Percentiles rank a stretch among this genome's conserved stretches.
These are phyloP conservation scores for Acromyrmex charruanus DNA, from an alignment of 1,140 invertebrate species.

Conservation along the genomic window DNA sequence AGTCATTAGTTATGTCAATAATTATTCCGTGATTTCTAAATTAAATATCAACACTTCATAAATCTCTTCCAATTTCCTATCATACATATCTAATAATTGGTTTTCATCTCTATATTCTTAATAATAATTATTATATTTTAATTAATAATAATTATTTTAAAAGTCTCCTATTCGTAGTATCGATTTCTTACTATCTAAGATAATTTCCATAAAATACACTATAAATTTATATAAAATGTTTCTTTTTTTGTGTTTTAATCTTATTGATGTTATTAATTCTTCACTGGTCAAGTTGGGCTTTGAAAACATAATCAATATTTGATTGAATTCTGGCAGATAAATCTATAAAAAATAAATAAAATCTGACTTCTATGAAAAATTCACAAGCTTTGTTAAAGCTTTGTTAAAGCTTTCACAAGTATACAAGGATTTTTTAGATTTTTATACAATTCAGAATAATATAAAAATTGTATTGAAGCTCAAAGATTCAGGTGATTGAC, in stretches of 20 bases:
- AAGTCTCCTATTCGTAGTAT: neutral
- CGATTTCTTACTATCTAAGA: neutral
- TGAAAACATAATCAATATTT: too few species aligned
- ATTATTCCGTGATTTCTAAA: neutral
- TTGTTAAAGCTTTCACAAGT: too few species aligned
- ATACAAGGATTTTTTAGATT: too few species aligned
- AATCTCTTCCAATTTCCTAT: neutral
- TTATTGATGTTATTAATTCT: neutral
- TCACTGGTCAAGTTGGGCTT: too few species aligned
- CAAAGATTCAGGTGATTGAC: too few species aligned
- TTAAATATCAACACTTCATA: neutral
- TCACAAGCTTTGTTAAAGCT: too few species aligned
- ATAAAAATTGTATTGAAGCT: too few species aligned
- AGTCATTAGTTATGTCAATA: neutral
- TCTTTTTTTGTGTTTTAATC: neutral
- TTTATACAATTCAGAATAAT: too few species aligned
- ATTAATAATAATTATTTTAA: neutral
- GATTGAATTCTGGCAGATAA: too few species aligned
- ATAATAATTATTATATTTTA: neutral
- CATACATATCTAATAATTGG: neutral
- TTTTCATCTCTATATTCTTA: neutral
- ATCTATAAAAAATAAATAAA: too few species aligned
- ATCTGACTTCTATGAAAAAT: too few species aligned
- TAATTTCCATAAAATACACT: neutral
- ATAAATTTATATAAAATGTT: neutral